phyloP scores from a whole-genome alignment of 2,113 vertebrate species.

The Stegastes partitus region DNA sequence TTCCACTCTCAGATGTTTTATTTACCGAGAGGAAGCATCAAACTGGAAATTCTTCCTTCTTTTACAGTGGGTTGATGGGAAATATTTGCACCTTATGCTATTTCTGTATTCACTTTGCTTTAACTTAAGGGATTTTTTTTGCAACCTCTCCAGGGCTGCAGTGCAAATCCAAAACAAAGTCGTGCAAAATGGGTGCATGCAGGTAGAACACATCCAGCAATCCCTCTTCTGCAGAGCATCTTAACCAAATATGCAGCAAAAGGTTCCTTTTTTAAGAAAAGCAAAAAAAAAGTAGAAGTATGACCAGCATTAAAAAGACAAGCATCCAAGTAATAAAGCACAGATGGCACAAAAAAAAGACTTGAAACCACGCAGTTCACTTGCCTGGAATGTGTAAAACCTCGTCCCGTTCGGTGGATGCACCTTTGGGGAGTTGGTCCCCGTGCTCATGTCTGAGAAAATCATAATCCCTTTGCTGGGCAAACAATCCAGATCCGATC shows the following conservation, averaged over 20 bases:
- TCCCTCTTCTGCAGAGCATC: conserved; percentile 1
- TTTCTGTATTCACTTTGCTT: too few species aligned
- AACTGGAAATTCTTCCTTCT: neutral
- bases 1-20: conserved; percentile 54
- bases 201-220: conserved; percentile 38
- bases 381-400: conserved; percentile 98
- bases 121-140: neutral
- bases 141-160: neutral
- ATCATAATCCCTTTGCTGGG: conserved; percentile 90
- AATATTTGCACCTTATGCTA: neutral
- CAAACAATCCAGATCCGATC: conserved; percentile 86
- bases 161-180: conserved; percentile 4
- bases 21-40: conserved; percentile 37
- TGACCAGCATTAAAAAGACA: neutral
- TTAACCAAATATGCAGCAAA: conserved; percentile 1
- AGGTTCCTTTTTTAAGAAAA: neutral
- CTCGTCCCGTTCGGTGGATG: conserved; percentile 97
- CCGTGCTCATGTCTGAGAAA: conserved; percentile 97
- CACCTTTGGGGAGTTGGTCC: conserved; percentile 95
- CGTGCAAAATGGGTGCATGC: neutral
- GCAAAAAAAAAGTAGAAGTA: too few species aligned
- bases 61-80: neutral
- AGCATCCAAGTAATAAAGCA: neutral
- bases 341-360: neutral
- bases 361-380: conserved; percentile 56